These are phyloP conservation scores for Adrianichthys oophorus DNA, from an alignment of 2,797 vertebrate species.

Conservation along the genomic window DNA sequence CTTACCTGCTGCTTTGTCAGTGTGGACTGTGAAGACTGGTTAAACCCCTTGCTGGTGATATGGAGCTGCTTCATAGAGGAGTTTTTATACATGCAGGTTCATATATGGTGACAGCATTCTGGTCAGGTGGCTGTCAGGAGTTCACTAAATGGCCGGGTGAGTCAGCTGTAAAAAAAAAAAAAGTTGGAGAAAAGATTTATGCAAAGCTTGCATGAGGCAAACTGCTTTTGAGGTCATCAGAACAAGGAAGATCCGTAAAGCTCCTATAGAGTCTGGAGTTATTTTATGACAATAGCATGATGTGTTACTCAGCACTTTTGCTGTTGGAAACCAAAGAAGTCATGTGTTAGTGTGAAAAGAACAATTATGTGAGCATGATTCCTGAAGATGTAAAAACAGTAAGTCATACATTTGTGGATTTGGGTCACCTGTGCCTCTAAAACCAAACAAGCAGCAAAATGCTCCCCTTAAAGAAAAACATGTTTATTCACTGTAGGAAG, in stretches of 20 bases:
- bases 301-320: neutral
- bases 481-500: constrained; percentile 17
- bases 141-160: constrained; percentile 19
- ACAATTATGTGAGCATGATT: neutral
- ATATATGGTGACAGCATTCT: constrained; percentile 33
- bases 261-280: too few species aligned
- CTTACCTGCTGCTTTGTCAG: constrained; percentile 49
- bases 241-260: neutral
- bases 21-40: constrained; percentile 3
- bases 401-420: neutral
- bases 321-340: neutral
- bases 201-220: neutral
- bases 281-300: neutral
- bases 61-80: neutral
- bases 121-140: constrained; percentile 66
- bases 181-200: constrained; percentile 1
- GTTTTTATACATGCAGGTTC: constrained; percentile 49
- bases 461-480: neutral
- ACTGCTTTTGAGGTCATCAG: constrained; percentile 15
- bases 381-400: neutral
- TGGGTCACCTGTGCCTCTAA: neutral
- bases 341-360: neutral
- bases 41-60: constrained; percentile 5
- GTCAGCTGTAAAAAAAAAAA: constrained; percentile 23
- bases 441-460: neutral